A percentile compares a stretch with the other conserved stretches of the same genome.
Evolutionary conservation across 1,140 invertebrate species (phyloP).

Genomic region (Penaeus vannamei): DNA sequence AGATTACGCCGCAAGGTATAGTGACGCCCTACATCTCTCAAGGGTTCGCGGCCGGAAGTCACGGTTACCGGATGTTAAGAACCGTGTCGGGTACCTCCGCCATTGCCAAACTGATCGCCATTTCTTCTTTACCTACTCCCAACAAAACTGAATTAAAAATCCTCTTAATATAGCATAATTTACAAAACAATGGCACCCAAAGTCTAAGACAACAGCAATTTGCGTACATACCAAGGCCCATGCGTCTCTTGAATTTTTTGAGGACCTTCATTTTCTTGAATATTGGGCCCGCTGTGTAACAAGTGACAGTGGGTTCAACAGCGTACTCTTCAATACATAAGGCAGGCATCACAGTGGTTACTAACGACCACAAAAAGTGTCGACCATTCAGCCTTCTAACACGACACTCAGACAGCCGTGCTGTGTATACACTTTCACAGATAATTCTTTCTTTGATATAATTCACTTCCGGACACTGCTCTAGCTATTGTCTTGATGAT

Average conservation of each 20-base stretch:
- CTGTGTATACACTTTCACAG: constrained; percentile 10
- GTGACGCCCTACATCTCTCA: background rate
- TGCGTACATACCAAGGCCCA: constrained; percentile 75
- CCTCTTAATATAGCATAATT: too few relatives aligned
- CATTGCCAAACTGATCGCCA: constrained; percentile 40
- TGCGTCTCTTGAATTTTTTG: constrained; percentile 76
- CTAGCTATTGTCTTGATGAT: constrained; percentile 1
- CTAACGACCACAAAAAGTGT: background rate
- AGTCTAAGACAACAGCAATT: too few relatives aligned
- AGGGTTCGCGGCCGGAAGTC: constrained; percentile 70
- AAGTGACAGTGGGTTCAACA: constrained; percentile 63
- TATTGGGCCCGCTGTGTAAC: constrained; percentile 64
- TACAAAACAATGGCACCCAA: too few relatives aligned
- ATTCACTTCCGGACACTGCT: too few relatives aligned
- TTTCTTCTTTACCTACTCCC: constrained; percentile 2
- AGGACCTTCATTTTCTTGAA: constrained; percentile 76
- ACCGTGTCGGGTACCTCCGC: constrained; percentile 55
- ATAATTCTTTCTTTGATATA: too few relatives aligned
- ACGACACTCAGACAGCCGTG: background rate
- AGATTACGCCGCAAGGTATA: too few relatives aligned
- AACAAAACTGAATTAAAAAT: too few relatives aligned
- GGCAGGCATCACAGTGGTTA: constrained; percentile 64
- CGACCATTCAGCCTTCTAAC: background rate
- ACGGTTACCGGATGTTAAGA: constrained; percentile 61
- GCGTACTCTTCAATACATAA: constrained; percentile 64